Base-by-base conservation (phyloP, 2,113 vertebrate species). In the Pungitius pungitius region DNA sequence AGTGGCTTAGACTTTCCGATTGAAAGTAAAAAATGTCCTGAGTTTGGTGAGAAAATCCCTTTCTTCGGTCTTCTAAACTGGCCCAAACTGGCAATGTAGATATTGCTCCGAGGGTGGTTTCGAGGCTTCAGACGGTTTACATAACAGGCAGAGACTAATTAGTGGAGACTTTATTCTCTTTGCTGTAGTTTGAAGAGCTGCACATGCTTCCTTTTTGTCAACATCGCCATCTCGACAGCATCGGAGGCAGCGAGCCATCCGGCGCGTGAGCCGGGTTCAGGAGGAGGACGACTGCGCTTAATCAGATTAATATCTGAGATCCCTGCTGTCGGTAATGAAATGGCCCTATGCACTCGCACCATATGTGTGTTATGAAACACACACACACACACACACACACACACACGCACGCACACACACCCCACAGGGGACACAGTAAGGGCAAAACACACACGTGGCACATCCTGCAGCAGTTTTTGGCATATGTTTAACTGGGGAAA, bases 391-490 rank as follows among this genome's bases (percentile, higher is more conserved):
- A 64, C 42, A 26, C 37, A 4, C 61, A 73, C 69, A 88, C 80
- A 39, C 57, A 60, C 57, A 59, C 20, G 22, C 57, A 61, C 59
- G 30, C 24, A 64, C 27, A 49, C 61, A 64, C 43, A 64, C 42
- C 59, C 69, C 73, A 73, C 66, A 74, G 87, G 85, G 83, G 84
- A 85, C 78, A 77, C 69, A 37, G 49, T 77, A 78, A 90, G 88
- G 89, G 73, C 88, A 86, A 81, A 86, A 26, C 37, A 4, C 61
- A 73, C 69, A 88, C 80, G 64, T 85, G 84, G 27, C 18, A 47
- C 70, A 45, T 87, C 79, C 69, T 85, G 83, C 80, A 83, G 84
- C 79, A 77, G 33, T 59, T 84, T 54, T 78, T 80, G 77, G 61
- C 70, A 75, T 54, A 49, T 74, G 58, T 78, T 73, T 67, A 67